Percentiles rank a stretch among this genome's conserved stretches.
phyloP scores from a whole-genome alignment of 2,888 invertebrate genomes.

The Lasioglossum leucozonium region DNA sequence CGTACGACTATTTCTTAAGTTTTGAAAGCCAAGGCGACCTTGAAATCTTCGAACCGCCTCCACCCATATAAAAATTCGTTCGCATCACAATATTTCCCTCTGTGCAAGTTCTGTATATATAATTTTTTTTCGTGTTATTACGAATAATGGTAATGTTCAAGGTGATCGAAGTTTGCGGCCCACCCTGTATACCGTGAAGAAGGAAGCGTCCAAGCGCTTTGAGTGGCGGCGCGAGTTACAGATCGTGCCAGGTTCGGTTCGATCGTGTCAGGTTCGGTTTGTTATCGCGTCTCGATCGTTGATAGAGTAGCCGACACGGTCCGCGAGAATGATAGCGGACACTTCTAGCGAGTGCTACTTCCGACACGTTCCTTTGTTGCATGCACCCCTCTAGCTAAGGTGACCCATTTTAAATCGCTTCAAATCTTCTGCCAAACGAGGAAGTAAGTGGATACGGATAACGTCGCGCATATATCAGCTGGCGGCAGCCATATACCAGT shows the following conservation, averaged over 20 bases:
- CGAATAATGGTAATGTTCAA: too few relatives aligned
- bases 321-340: conserved; percentile 23
- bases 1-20: too few relatives aligned
- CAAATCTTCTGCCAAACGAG: conserved; percentile 74
- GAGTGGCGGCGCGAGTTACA: background rate
- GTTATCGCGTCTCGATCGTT: conserved; percentile 6
- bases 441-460: conserved; percentile 76
- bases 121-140: too few relatives aligned
- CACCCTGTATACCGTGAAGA: background rate
- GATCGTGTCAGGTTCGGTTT: background rate
- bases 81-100: too few relatives aligned
- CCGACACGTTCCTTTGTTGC: conserved; percentile 50
- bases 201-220: background rate
- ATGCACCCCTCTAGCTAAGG: conserved; percentile 34
- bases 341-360: conserved; percentile 41
- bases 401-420: conserved; percentile 74
- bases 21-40: too few relatives aligned
- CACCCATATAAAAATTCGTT: too few relatives aligned
- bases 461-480: conserved; percentile 76
- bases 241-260: background rate
- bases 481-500: conserved; percentile 76
- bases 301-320: conserved; percentile 14
- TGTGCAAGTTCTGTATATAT: too few relatives aligned
- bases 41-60: too few relatives aligned
- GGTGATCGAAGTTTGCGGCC: too few relatives aligned